Percentiles rank a stretch among this genome's conserved stretches.
Evolutionary conservation across 2,888 invertebrate species (phyloP).

Genomic region (Sminthurides aquaticus): DNA sequence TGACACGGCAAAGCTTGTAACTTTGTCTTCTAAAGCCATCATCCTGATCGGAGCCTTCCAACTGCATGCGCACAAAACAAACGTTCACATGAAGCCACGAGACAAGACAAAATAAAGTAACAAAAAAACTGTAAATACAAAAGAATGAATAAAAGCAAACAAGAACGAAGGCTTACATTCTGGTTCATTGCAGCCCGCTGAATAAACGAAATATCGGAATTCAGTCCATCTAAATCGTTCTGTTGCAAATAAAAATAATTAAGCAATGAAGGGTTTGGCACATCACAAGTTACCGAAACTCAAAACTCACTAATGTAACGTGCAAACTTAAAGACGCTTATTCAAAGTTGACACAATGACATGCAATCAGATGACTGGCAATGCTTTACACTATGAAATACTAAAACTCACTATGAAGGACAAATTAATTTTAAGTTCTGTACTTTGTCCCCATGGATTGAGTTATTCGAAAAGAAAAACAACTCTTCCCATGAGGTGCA

Average conservation of each 20-base stretch:
- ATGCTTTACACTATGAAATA: too few species aligned
- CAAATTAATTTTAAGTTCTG: not conserved
- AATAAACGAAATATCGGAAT: conserved; percentile 43
- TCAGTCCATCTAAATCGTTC: conserved; percentile 39
- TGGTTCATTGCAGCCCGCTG: conserved; percentile 40
- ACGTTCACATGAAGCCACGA: not conserved
- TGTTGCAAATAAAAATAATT: conserved; percentile 19
- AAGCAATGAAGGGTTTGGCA: not conserved
- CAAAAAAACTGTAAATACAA: not conserved
- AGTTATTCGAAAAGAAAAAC: not conserved
- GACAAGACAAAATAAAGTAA: conserved; percentile 1
- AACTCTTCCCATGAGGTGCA: too few species aligned
- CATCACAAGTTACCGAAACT: not conserved
- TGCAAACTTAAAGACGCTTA: not conserved
- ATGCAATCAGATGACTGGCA: too few species aligned
- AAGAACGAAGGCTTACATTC: conserved; percentile 28
- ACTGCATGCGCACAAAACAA: conserved; percentile 23
- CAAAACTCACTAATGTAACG: not conserved
- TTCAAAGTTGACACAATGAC: too few species aligned
- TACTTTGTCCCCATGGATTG: not conserved
- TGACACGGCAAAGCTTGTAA: conserved; percentile 64
- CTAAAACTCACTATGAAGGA: too few species aligned
- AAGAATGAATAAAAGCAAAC: not conserved
- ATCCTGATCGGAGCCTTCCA: conserved; percentile 41
- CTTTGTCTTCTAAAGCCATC: conserved; percentile 39